Evolutionary conservation across 2,797 vertebrate genomes (phyloP), one percentile per base, ranked within the genome.

Genomic region (Coccyzus lansbergi): DNA sequence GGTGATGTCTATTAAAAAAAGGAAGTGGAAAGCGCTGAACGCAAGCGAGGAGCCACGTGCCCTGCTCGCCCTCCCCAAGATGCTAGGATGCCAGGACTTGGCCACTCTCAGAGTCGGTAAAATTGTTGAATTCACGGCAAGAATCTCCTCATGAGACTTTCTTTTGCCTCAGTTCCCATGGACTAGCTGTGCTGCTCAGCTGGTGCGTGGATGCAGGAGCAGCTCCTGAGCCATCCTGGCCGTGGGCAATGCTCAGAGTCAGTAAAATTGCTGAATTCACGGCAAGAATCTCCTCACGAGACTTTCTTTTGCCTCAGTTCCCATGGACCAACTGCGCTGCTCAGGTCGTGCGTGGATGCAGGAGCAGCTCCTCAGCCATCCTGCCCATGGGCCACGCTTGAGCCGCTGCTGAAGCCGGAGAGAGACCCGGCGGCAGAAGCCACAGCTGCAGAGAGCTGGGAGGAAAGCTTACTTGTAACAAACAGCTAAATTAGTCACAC

Each of bases 221-320:
- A 60, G 75, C 71, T 92, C 79, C 20, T 34, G 51, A 91, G 85
- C 90, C 94, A 93, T 55, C 64, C 88, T 83, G 83, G 93, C 40
- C 1, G n/a, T n/a, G 31, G 28, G 7, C 29, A n/a, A n/a, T n/a
- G n/a, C 53, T 42, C 28, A 4, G 51, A 46, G 63, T 15, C 52
- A 22, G 46, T 44, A 7, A 46, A 44, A 53, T 31, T 2, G 2
- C 34, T 15, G 52, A 18, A 31, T 40, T 81, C 53, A 34, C 21
- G 53, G 28, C 34, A 28, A 46, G 69, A n/a, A 40, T 24, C 33
- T 14, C 17, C 55, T 42, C 12, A 2, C 8, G 28, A 24, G 59
- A 26, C 33, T 42, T 25, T 6, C 29, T n/a, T 60, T 38, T 28
- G 22, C 19, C 40, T 25, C 3, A 1, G n/a, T 42, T 24, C 25